Percentiles rank a stretch among this genome's conserved stretches.
phyloP scores from a whole-genome alignment of 1,140 invertebrate species.

The Matsumurasca onukii region DNA sequence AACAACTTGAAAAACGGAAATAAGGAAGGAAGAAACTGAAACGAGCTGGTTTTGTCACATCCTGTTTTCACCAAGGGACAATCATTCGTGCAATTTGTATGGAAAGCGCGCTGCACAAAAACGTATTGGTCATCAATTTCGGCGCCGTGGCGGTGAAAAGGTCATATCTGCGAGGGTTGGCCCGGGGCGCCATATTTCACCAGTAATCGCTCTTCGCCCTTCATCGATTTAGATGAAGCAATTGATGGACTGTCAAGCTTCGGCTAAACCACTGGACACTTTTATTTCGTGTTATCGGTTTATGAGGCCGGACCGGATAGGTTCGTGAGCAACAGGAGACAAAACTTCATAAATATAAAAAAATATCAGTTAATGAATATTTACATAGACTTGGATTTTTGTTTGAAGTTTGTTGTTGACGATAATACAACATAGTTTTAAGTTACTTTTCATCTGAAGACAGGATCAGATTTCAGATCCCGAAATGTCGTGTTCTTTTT shows the following conservation, averaged over 20 bases:
- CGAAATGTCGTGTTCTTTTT: no score
- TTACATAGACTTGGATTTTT: no score
- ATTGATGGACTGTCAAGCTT: conserved; percentile 9
- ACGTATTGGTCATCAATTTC: conserved; percentile 29
- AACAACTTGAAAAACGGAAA: conserved; percentile 13
- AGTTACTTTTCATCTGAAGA: no score
- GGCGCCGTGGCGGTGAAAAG: conserved; percentile 24
- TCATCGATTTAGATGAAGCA: conserved; percentile 27
- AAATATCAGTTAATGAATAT: no score
- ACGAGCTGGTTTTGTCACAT: conserved; percentile 8
- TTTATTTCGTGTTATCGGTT: no score
- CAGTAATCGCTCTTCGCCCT: conserved; percentile 24
- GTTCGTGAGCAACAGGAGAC: no score
- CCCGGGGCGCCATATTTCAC: conserved; percentile 24
- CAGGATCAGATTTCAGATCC: no score
- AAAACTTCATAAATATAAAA: no score
- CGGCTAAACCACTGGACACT: no score
- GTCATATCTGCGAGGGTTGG: conserved; percentile 10
- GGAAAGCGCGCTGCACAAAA: conserved; percentile 21
- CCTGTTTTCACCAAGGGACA: conserved; percentile 22
- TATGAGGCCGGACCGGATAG: no score
- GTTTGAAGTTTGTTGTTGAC: no score
- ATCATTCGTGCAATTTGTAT: conserved; percentile 29
- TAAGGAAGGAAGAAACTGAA: conserved; percentile 25
- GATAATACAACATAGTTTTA: no score